Conservation (phyloP, 2,888 invertebrate species). For the Meghimatium bilineatum region DNA sequence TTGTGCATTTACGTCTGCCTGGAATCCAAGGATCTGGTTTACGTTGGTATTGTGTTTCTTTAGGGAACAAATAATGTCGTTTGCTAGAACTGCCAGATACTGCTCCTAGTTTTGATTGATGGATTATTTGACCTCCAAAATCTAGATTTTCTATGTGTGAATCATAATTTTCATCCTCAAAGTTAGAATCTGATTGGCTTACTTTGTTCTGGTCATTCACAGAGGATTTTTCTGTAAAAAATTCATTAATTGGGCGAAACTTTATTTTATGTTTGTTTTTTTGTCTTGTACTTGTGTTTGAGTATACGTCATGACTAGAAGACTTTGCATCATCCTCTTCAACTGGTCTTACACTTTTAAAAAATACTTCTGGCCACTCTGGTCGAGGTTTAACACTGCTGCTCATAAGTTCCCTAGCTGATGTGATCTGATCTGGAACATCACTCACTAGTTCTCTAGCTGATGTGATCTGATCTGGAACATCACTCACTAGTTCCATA, state of each 20-base stretch:
- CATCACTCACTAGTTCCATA: too few relatives aligned
- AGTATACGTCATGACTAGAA: background rate
- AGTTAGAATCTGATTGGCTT: background rate
- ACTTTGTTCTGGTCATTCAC: background rate
- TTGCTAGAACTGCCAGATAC: background rate
- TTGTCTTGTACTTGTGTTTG: background rate
- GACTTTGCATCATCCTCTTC: background rate
- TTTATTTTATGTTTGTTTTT: conserved; percentile 24
- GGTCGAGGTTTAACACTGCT: too few relatives aligned
- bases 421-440: too few relatives aligned
- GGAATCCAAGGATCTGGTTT: conserved; percentile 32
- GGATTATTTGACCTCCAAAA: conserved; percentile 15
- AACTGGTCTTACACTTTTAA: background rate
- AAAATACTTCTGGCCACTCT: conserved; percentile 21
- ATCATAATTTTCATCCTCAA: background rate
- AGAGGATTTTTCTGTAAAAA: background rate
- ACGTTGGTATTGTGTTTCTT: background rate
- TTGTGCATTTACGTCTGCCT: conserved; percentile 24
- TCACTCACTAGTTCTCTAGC: too few relatives aligned
- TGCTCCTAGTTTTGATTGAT: conserved; percentile 18
- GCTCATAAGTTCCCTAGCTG: too few relatives aligned
- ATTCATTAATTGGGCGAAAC: conserved; percentile 31
- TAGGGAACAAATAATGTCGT: background rate
- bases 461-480: too few relatives aligned
- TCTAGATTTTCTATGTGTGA: background rate